Base-by-base conservation (phyloP, 2,797 vertebrate species). In the Galagoides demidoff region DNA sequence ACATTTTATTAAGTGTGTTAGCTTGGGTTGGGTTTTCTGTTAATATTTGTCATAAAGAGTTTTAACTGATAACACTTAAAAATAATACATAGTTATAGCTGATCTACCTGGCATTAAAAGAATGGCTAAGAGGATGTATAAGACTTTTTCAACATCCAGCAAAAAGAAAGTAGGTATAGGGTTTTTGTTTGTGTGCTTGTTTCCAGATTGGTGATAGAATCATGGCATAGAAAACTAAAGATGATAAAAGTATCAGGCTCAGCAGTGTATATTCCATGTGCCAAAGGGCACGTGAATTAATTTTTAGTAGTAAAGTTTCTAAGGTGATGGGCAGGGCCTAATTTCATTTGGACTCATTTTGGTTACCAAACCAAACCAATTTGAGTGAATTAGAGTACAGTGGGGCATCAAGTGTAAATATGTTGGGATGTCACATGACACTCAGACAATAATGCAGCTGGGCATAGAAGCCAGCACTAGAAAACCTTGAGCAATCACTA, bases 131-230 rank as follows among this genome's bases (percentile, higher is more conserved):
- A 88, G 29, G 57, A 27, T 70, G 4, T 66, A 49, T 89, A 74
- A 79, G 74, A 84, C 19, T n/a, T 92, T 91, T 68, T 66, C 49
- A 68, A 20, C 23, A 89, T n/a, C 49, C 37, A 85, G 34, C 34
- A 93, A 39, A 57, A 85, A 78, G 45, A 93, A 93, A 95, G 68
- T 82, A 45, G n/a, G 39, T 37, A 19, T 71, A 92, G 45, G 22
- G 17, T 12, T 55, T 76, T 57, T 57, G 8, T 81, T 83, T 83
- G 20, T 95, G 49, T 52, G 49, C 14, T 89, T 74, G n/a, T 83
- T 91, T 34, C 20, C 57, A 95, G 39, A 55, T 27, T 83, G 12
- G 20, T 73, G 22, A 49, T 17, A n/a, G 49, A 84, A 49, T 10
- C 17, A 8, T 61, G 37, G 34, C 55, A 43, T 66, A 59, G 64